Evolutionary conservation across 2,797 vertebrate species (phyloP), one percentile per base, ranked within the genome.

Genomic region (Botia almorhae): DNA sequence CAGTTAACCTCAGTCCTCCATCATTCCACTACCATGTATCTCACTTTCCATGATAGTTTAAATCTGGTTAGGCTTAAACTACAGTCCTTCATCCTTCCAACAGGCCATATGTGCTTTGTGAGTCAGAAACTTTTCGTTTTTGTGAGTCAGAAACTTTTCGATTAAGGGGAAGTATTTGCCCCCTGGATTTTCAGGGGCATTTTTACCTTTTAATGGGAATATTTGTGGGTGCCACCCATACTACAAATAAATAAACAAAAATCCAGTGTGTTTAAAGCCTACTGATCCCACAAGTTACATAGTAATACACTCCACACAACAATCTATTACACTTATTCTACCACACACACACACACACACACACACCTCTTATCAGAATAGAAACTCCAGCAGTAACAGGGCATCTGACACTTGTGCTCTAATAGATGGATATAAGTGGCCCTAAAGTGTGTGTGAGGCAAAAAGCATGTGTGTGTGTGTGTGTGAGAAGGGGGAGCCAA

Each of bases 401-500:
- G 72, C 63, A 74, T 80, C 69, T 73, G 78, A 80, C 70, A 74
- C 74, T 81, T 84, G 85, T 82, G 69, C 77, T 84, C 58, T 80
- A 70, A 69, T 81, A 85, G 77, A 87, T 78, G 61, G 76, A 84
- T 81, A 78, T 67, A 29, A 70, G 80, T 21, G 46, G 39, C 43
- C 58, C 33, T 51, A 23, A 50, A 75, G 68, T 65, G 83, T 79
- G 81, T 83, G 70, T 72, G 77, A 74, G 55, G 48, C 69, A 55
- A 56, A 55, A 69, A 60, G 70, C 43, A 74, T 46, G 63, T 4
- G 76, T 33, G 67, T 21, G 73, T 39, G 73, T 64, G 68, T 0
- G 29, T 65, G 77, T 56, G 72, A 74, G 50, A 58, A 80, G 81
- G 74, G 77, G 74, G 75, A 82, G 77, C 77, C 84, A 85, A 87